A percentile compares a stretch with the other conserved stretches of the same genome.
Evolutionary conservation across 2,888 invertebrate species (phyloP).

Genomic region (Lucinisca nassula): DNA sequence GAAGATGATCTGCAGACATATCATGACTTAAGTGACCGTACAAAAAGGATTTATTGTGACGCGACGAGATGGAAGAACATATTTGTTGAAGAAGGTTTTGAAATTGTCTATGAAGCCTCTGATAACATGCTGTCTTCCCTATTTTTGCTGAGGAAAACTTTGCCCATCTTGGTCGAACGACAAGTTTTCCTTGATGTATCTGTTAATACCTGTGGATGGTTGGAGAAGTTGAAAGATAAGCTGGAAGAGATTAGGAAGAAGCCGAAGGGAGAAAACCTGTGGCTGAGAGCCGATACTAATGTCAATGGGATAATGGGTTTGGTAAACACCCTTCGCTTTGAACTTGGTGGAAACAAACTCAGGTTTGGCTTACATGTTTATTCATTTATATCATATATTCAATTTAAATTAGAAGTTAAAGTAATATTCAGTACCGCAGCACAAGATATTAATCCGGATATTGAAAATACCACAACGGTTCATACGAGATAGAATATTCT

Average conservation of each 20-base stretch:
- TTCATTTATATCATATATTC: no score
- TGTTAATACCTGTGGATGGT: slow-evolving; percentile 91
- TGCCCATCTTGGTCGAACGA: not conserved
- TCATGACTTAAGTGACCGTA: slow-evolving; percentile 52
- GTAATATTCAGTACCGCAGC: no score
- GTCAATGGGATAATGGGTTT: slow-evolving; percentile 95
- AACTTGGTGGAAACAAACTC: slow-evolving; percentile 94
- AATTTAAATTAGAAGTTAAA: no score
- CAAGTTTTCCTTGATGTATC: slow-evolving; percentile 69
- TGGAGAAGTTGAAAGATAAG: slow-evolving; percentile 93
- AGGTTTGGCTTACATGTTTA: slow-evolving; percentile 90
- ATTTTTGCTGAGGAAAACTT: slow-evolving; percentile 91
- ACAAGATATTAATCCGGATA: no score
- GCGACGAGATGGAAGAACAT: slow-evolving; percentile 75
- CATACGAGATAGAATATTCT: no score
- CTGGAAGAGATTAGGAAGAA: slow-evolving; percentile 91
- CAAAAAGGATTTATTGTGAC: slow-evolving; percentile 74
- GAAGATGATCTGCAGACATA: slow-evolving; percentile 28
- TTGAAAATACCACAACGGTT: no score
- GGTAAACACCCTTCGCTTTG: slow-evolving; percentile 95
- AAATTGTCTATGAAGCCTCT: slow-evolving; percentile 90
- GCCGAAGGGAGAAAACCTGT: slow-evolving; percentile 88
- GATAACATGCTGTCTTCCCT: slow-evolving; percentile 90
- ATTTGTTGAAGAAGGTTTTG: slow-evolving; percentile 88
- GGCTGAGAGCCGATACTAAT: slow-evolving; percentile 92